These are phyloP conservation scores for Heliangelus exortis DNA, from an alignment of 2,797 vertebrate species.

Conservation along the genomic window DNA sequence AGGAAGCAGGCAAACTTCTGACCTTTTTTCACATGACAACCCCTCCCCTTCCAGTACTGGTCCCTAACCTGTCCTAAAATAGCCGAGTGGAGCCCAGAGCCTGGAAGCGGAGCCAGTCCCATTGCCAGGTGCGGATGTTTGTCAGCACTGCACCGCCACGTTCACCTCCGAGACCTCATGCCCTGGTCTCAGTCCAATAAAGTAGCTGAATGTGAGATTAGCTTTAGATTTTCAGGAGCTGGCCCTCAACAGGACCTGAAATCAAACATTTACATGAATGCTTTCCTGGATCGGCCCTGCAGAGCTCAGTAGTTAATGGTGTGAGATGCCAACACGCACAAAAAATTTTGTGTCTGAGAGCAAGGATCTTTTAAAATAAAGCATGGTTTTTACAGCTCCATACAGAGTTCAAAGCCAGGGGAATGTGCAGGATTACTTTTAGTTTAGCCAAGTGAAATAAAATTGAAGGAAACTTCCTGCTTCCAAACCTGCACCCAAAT, in stretches of 20 bases:
- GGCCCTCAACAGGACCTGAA: neutral
- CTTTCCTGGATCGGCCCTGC: neutral
- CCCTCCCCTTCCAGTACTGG: neutral
- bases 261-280: neutral
- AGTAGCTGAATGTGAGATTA: neutral
- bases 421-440: neutral
- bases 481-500: neutral
- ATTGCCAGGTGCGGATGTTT: neutral
- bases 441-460: neutral
- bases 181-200: neutral
- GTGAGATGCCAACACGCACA: neutral
- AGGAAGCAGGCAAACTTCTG: slow-evolving; percentile 49
- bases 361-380: neutral
- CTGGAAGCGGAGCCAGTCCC: neutral
- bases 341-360: neutral
- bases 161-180: neutral
- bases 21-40: slow-evolving; percentile 37
- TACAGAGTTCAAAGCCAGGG: neutral
- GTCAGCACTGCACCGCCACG: rapidly evolving
- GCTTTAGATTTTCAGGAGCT: neutral
- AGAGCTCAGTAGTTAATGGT: neutral
- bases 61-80: slow-evolving; percentile 22
- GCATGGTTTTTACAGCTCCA: neutral
- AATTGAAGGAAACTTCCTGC: neutral
- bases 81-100: neutral